phyloP scores from a whole-genome alignment of 2,888 invertebrate genomes.

The Lysandra coridon region DNA sequence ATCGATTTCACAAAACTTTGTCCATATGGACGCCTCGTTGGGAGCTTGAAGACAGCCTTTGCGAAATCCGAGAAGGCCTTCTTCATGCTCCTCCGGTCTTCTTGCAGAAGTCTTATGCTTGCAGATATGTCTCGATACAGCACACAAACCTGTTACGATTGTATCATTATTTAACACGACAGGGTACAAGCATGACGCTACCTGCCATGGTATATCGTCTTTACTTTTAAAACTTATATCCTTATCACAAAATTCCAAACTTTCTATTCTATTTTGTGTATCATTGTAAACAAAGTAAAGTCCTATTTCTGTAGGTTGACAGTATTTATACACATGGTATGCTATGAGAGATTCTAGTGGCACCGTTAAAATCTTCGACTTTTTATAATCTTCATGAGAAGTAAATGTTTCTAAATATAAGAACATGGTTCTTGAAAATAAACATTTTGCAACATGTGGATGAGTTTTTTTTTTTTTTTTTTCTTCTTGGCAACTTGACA shows the following conservation, averaged over 20 bases:
- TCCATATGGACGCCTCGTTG: slow-evolving; percentile 93
- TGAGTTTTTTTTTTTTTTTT: no score
- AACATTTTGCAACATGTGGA: no score
- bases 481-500: no score
- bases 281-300: slow-evolving; percentile 64
- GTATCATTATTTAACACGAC: slow-evolving; percentile 81
- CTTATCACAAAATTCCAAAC: slow-evolving; percentile 54
- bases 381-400: slow-evolving; percentile 45
- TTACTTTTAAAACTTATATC: slow-evolving; percentile 53
- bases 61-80: slow-evolving; percentile 87
- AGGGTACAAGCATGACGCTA: slow-evolving; percentile 81
- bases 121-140: slow-evolving; percentile 78
- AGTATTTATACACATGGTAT: slow-evolving; percentile 82
- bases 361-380: slow-evolving; percentile 48
- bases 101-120: slow-evolving; percentile 47
- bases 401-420: slow-evolving; percentile 58
- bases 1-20: slow-evolving; percentile 94
- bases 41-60: slow-evolving; percentile 90
- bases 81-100: slow-evolving; percentile 58
- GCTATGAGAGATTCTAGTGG: slow-evolving; percentile 83
- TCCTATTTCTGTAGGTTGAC: slow-evolving; percentile 65
- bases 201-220: slow-evolving; percentile 71
- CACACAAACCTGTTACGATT: slow-evolving; percentile 88
- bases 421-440: slow-evolving; percentile 44
- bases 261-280: slow-evolving; percentile 46